Percentiles rank a stretch among this genome's conserved stretches.
Evolutionary conservation across 2,888 invertebrate species (phyloP).

Genomic region (Patella depressa): DNA sequence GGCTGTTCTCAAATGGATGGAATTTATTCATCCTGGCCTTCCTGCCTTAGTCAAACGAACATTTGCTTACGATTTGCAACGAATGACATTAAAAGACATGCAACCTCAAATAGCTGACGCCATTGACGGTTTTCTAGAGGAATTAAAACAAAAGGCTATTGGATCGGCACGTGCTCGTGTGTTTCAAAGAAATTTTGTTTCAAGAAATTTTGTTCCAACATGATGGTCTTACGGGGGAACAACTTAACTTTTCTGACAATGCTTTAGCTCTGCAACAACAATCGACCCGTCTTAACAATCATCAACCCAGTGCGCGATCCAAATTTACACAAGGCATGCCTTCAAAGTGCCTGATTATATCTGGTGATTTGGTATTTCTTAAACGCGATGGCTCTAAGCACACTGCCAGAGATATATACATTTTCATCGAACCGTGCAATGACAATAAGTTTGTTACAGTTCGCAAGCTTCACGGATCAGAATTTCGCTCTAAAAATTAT

Average conservation of each 20-base stretch:
- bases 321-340: neutral
- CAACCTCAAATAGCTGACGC: constrained; percentile 7
- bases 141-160: neutral
- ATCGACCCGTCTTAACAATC: neutral
- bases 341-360: neutral
- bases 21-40: constrained; percentile 25
- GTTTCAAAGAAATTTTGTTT: neutral
- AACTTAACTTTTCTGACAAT: neutral
- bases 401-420: constrained; percentile 1
- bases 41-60: constrained; percentile 18
- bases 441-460: neutral
- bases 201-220: neutral
- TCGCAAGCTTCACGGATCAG: neutral
- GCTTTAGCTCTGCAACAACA: neutral
- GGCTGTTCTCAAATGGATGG: constrained; percentile 30
- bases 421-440: neutral
- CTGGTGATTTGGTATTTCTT: constrained; percentile 1
- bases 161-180: no score
- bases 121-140: neutral
- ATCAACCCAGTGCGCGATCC: neutral
- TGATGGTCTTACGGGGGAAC: neutral
- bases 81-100: constrained; percentile 2
- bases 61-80: constrained; percentile 22
- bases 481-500: neutral
- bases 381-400: neutral